Evolutionary conservation across 2,888 invertebrate species (phyloP).

Genomic region (Drosophila longiperda): DNA sequence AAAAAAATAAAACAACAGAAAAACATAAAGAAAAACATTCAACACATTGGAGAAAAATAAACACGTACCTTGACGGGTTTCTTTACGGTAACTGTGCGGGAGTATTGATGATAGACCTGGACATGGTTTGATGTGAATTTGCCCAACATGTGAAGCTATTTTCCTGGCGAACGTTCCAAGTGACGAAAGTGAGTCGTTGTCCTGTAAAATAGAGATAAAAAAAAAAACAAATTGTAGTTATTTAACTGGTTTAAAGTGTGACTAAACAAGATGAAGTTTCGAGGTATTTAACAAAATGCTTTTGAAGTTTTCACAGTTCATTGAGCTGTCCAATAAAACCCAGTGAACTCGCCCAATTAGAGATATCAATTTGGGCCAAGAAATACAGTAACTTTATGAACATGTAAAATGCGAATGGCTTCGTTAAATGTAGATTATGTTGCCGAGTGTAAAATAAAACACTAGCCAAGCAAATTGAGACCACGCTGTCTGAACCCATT

Average conservation of each 20-base stretch:
- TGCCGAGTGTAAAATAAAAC: conserved; percentile 39
- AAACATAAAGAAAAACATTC: conserved; percentile 8
- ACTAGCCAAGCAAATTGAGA: conserved; percentile 36
- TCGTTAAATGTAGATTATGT: conserved; percentile 40
- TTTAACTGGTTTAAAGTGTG: not conserved
- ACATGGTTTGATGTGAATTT: conserved; percentile 83
- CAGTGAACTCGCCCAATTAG: conserved; percentile 13
- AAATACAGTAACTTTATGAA: conserved; percentile 9
- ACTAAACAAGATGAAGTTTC: conserved; percentile 3
- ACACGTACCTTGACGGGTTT: conserved; percentile 80
- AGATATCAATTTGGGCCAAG: conserved; percentile 12
- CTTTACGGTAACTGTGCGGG: conserved; percentile 78
- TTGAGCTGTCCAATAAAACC: conserved; percentile 12
- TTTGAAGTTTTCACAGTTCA: conserved; percentile 43
- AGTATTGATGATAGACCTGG: conserved; percentile 83
- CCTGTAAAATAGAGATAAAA: conserved; percentile 36
- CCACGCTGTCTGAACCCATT: conserved; percentile 27
- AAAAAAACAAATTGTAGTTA: not conserved
- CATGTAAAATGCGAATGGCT: conserved; percentile 27
- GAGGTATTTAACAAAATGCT: not conserved
- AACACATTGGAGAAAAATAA: not conserved
- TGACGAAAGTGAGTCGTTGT: conserved; percentile 1
- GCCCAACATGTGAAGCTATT: conserved; percentile 77
- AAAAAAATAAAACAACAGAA: conserved; percentile 18
- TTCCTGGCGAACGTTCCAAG: conserved; percentile 11